Evolutionary conservation across 2,888 invertebrate species (phyloP).

Genomic region (Andrena fulva): DNA sequence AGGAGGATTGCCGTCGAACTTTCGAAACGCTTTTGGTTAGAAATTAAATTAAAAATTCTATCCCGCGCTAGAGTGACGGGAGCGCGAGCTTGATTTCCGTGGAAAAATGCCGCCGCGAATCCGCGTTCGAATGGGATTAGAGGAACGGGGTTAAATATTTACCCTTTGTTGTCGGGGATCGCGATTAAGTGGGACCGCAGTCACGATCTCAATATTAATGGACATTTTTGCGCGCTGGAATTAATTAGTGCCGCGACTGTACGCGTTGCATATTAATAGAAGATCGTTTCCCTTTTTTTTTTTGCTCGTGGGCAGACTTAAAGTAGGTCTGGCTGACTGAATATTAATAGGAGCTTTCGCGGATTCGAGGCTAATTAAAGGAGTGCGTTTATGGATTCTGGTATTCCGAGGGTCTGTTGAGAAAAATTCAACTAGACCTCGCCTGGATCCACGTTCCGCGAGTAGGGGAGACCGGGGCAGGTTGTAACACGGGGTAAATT

Average conservation of each 20-base stretch:
- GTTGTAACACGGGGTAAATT: too few relatives aligned
- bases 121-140: neutral
- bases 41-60: constrained; percentile 45
- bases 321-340: constrained; percentile 22
- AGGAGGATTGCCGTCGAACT: neutral
- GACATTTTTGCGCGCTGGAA: neutral
- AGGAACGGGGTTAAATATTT: constrained; percentile 25
- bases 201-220: constrained; percentile 33
- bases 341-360: constrained; percentile 37
- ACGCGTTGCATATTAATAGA: constrained; percentile 31
- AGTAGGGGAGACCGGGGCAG: too few relatives aligned
- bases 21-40: neutral
- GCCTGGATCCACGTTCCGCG: neutral
- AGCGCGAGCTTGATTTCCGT: neutral
- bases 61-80: neutral
- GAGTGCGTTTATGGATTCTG: constrained; percentile 1
- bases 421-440: constrained; percentile 1
- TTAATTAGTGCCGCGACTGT: constrained; percentile 18
- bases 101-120: neutral
- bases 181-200: constrained; percentile 10
- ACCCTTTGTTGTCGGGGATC: neutral
- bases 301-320: neutral
- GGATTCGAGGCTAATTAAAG: constrained; percentile 34
- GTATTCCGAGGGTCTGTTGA: too few relatives aligned
- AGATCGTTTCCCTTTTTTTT: constrained; percentile 13